These are phyloP conservation scores for Salmo trutta DNA, from an alignment of 2,797 vertebrate genomes.

Conservation along the genomic window DNA sequence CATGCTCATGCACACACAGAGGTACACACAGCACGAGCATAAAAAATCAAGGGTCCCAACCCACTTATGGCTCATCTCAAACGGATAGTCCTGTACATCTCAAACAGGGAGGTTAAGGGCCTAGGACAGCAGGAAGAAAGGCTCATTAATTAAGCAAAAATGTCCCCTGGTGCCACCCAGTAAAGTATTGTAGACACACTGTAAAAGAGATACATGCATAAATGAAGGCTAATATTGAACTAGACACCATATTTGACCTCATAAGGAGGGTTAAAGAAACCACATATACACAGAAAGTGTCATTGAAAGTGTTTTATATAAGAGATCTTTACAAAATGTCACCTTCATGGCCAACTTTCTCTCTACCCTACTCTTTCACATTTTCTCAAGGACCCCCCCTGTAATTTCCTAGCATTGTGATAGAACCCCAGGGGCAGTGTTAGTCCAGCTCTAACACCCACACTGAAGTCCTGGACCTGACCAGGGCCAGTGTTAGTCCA, in stretches of 20 bases:
- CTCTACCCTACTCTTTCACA: too few species aligned
- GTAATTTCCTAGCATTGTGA: too few species aligned
- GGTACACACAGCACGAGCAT: not conserved
- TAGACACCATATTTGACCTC: not conserved
- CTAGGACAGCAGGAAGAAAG: conserved; percentile 33
- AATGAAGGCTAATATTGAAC: conserved; percentile 18
- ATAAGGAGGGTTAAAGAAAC: not conserved
- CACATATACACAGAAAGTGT: not conserved
- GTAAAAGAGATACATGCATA: not conserved
- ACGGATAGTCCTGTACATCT: conserved; percentile 24
- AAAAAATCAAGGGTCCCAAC: too few species aligned
- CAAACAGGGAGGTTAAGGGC: conserved; percentile 32
- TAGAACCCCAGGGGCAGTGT: too few species aligned
- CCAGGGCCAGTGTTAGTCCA: too few species aligned
- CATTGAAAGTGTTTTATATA: not conserved
- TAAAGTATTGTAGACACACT: conserved; percentile 14
- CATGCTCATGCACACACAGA: conserved; percentile 2
- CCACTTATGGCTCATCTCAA: conserved; percentile 23
- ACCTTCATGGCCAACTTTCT: too few species aligned
- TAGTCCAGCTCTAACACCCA: too few species aligned
- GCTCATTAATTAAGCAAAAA: conserved; percentile 47
- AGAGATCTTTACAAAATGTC: too few species aligned
- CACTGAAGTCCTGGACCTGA: too few species aligned
- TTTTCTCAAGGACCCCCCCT: not conserved
- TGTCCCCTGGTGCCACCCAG: conserved; percentile 23